Conservation (phyloP, 1,140 invertebrate species). For the Drosophila mayri region DNA sequence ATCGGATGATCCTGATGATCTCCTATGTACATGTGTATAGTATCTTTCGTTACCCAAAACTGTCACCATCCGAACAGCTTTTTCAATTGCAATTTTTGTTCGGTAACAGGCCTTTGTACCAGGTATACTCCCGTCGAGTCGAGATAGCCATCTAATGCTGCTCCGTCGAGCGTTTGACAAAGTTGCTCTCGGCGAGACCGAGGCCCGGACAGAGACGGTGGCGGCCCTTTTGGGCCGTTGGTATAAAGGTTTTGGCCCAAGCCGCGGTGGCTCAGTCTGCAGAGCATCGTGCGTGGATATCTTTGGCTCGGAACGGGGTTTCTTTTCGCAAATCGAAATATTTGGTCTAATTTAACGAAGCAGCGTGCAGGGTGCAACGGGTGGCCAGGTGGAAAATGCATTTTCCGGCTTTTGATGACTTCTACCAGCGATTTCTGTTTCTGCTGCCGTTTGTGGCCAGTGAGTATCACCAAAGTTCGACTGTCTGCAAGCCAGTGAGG, state of each 20-base stretch:
- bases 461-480: conserved; percentile 54
- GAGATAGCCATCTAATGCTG: conserved; percentile 43
- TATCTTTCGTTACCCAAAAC: background rate
- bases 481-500: conserved; percentile 61
- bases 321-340: background rate
- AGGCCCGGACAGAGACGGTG: conserved; percentile 7
- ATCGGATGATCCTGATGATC: background rate
- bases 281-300: conserved; percentile 55
- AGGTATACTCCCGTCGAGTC: conserved; percentile 33
- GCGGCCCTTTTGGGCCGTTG: conserved; percentile 41
- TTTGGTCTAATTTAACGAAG: conserved; percentile 8
- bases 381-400: conserved; percentile 62
- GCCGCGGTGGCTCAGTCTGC: conserved; percentile 56
- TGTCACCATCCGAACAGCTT: conserved; percentile 4
- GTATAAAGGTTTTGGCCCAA: conserved; percentile 65
- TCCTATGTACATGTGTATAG: background rate
- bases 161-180: conserved; percentile 52
- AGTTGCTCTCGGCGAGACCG: conserved; percentile 29
- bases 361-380: conserved; percentile 1
- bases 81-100: conserved; percentile 17
- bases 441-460: conserved; percentile 68
- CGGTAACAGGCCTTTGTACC: conserved; percentile 19
- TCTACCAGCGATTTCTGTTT: conserved; percentile 71
- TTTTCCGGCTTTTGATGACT: conserved; percentile 68
- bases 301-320: conserved; percentile 38